Evolutionary conservation across 2,888 invertebrate species (phyloP), one percentile per base, ranked within the genome.

Genomic region (Lycocerus yunnanus): DNA sequence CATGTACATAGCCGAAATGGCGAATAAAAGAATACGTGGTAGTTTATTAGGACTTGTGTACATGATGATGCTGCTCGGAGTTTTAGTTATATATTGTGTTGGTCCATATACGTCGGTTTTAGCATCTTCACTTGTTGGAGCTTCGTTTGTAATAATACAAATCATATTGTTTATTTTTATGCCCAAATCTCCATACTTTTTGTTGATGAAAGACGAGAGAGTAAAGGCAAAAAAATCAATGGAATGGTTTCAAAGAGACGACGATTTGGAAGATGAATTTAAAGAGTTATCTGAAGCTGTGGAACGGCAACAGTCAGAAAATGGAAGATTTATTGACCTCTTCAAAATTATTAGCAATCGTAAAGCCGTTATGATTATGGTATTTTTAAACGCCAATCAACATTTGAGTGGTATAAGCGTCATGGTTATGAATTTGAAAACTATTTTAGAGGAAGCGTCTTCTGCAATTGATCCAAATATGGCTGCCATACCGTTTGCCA

Each of bases 181-280:
- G 71, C 78, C 78, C 1, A 67, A 76, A 69, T 71, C 71, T 21
- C 78, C 78, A 2, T 87, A 90, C 70, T 88, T 85, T 77, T 81
- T 85, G 71, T 79, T 88, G 15, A 84, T 86, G 69, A 85, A 82
- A 60, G 84, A 83, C 6, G 81, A 84, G 5, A 86, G 86, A 71
- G 81, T 85, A 0, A 87, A 87, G 27, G 90, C 91, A 0, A 83
- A 86, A 13, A 79, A 83, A 63, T 88, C 91, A 11, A 87, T 93
- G 73, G 86, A 88, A 78, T 89, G 88, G 83, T 85, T 93, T 69
- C 88, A 92, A 74, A 89, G 89, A 63, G 88, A 89, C 75, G 78
- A 81, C 1, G 83, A 86, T 66, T 81, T 83, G 1, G 90, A 92
- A 78, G 88, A 88, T 75, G 89, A 89, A 79, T 74, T 87, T 63